Conservation (phyloP, 2,113 vertebrate genomes). For the Chaenocephalus aceratus region DNA sequence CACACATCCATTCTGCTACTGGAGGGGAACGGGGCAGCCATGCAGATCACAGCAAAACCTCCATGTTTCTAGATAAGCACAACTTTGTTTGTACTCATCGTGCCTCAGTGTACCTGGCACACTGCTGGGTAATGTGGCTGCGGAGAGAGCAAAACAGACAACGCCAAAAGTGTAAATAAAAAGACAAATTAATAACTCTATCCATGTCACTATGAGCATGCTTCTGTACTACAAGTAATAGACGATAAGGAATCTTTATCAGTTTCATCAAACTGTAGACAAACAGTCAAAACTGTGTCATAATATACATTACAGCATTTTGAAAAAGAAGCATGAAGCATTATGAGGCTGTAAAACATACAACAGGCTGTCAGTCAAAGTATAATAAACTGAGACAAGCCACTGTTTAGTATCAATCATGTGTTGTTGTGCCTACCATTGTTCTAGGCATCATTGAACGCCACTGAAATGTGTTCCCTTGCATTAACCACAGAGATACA, state of each 20-base stretch:
- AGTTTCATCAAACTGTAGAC: not conserved
- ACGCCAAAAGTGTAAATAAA: not conserved
- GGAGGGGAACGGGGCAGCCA: slow-evolving; percentile 73
- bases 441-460: not conserved
- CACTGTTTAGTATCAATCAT: slow-evolving; percentile 15
- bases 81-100: slow-evolving; percentile 47
- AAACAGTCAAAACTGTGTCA: slow-evolving; percentile 13
- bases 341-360: slow-evolving; percentile 5
- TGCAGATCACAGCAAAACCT: slow-evolving; percentile 69
- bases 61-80: slow-evolving; percentile 56
- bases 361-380: slow-evolving; percentile 23
- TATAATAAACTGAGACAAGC: slow-evolving; percentile 30
- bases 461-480: not conserved
- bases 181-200: not conserved
- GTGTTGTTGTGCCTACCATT: not conserved
- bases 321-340: not conserved
- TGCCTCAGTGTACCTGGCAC: slow-evolving; percentile 48
- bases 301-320: not conserved
- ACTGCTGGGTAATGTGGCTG: slow-evolving; percentile 38
- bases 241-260: not conserved
- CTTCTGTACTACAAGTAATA: not conserved
- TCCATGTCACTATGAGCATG: not conserved
- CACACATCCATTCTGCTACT: slow-evolving; percentile 84
- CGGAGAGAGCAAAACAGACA: slow-evolving; percentile 38
- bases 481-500: not conserved